These are phyloP conservation scores for Geopemphigus sp. DNA, from an alignment of 1,140 invertebrate species.

Conservation along the genomic window DNA sequence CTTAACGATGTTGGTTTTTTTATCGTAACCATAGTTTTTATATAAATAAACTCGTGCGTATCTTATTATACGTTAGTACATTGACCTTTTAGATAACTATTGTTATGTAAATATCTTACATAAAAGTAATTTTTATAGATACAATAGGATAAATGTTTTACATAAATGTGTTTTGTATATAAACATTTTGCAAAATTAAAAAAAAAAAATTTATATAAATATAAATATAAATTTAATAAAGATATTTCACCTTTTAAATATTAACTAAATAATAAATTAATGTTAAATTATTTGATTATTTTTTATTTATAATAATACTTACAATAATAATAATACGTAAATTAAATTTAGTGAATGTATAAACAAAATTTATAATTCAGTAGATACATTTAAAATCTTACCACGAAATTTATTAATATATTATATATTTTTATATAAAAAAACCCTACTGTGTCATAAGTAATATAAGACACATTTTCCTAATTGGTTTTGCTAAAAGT, in stretches of 20 bases:
- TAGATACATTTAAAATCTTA: too few species aligned
- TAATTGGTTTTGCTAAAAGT: too few species aligned
- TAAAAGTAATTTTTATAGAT: slow-evolving; percentile 7
- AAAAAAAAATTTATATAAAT: too few species aligned
- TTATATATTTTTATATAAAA: too few species aligned
- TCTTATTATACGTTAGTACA: slow-evolving; percentile 12
- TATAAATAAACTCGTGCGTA: slow-evolving; percentile 29
- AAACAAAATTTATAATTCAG: too few species aligned
- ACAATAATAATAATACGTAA: not conserved
- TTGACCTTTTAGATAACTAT: slow-evolving; percentile 17
- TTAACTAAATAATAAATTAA: not conserved
- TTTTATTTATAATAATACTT: not conserved
- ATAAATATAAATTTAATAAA: too few species aligned
- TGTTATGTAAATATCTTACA: slow-evolving; percentile 14
- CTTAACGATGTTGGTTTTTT: not conserved
- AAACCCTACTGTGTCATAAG: too few species aligned
- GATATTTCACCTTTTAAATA: not conserved
- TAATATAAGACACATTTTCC: too few species aligned
- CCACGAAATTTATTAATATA: too few species aligned
- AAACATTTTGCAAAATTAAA: not conserved
- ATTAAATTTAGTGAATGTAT: too few species aligned
- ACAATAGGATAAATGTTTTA: not conserved
- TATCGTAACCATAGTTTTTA: not conserved
- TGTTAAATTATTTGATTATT: not conserved
- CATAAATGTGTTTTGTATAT: not conserved